phyloP scores from a whole-genome alignment of 1,140 invertebrate species.

The Pectinophora gossypiella region DNA sequence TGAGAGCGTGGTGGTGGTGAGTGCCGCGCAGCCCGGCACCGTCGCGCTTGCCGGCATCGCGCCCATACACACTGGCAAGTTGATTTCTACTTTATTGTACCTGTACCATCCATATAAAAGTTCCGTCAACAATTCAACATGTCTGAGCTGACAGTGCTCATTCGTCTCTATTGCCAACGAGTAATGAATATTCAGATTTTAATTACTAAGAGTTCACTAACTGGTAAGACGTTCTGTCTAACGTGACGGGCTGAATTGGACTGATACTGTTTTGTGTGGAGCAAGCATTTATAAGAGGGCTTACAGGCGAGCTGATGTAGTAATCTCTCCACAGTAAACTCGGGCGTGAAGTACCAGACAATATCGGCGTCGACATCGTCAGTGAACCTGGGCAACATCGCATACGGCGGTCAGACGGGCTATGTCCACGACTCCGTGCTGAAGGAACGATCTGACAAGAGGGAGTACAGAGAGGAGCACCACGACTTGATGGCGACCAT shows the following conservation, averaged over 20 bases:
- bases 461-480: slow-evolving; percentile 61
- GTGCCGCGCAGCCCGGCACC: slow-evolving; percentile 56
- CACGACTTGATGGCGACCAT: slow-evolving; percentile 71
- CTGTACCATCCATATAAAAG: too few relatives aligned
- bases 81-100: not conserved
- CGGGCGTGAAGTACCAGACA: slow-evolving; percentile 68
- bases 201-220: too few relatives aligned
- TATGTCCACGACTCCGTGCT: slow-evolving; percentile 47
- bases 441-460: slow-evolving; percentile 46
- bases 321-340: slow-evolving; percentile 49
- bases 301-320: too few relatives aligned
- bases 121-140: too few relatives aligned
- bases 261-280: too few relatives aligned
- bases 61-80: slow-evolving; percentile 54
- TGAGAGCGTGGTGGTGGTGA: slow-evolving; percentile 66
- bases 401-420: slow-evolving; percentile 62
- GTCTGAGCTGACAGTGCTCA: too few relatives aligned
- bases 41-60: slow-evolving; percentile 50
- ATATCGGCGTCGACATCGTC: slow-evolving; percentile 61
- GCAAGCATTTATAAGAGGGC: too few relatives aligned
- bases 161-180: too few relatives aligned
- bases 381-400: slow-evolving; percentile 61
- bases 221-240: too few relatives aligned
- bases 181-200: too few relatives aligned
- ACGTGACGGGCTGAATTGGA: too few relatives aligned